Conservation (phyloP, 2,113 vertebrate species). For the Neoarius graeffei region DNA sequence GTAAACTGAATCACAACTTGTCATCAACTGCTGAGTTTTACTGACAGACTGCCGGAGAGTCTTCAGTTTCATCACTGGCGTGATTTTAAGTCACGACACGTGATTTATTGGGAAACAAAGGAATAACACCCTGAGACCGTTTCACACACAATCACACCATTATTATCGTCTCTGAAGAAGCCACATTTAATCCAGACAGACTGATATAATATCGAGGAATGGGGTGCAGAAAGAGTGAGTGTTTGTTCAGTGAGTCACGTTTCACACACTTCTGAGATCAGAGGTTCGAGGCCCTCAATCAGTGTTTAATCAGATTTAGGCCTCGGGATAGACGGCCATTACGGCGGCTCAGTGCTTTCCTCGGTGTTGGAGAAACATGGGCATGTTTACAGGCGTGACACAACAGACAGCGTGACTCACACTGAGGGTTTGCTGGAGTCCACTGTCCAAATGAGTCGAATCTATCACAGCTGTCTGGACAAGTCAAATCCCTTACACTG, state of each 20-base stretch:
- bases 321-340: conserved; percentile 27
- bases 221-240: neutral
- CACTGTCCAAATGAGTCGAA: neutral
- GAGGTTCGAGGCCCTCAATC: neutral
- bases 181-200: conserved; percentile 26
- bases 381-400: conserved; percentile 37
- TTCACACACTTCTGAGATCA: conserved; percentile 24
- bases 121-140: neutral
- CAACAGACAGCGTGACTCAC: conserved; percentile 47
- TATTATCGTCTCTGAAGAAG: conserved; percentile 19
- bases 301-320: conserved; percentile 32
- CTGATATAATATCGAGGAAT: conserved; percentile 1
- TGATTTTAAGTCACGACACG: neutral
- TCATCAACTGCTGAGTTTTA: neutral
- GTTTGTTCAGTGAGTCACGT: conserved; percentile 27
- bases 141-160: neutral
- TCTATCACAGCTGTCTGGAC: no score
- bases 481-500: no score
- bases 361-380: conserved; percentile 47
- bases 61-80: neutral
- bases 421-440: conserved; percentile 9
- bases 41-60: neutral
- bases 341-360: conserved; percentile 12
- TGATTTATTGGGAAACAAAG: conserved; percentile 26
- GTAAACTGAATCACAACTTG: neutral